These are phyloP conservation scores for Cinara cedri DNA, from an alignment of 2,888 invertebrate genomes.

Conservation along the genomic window DNA sequence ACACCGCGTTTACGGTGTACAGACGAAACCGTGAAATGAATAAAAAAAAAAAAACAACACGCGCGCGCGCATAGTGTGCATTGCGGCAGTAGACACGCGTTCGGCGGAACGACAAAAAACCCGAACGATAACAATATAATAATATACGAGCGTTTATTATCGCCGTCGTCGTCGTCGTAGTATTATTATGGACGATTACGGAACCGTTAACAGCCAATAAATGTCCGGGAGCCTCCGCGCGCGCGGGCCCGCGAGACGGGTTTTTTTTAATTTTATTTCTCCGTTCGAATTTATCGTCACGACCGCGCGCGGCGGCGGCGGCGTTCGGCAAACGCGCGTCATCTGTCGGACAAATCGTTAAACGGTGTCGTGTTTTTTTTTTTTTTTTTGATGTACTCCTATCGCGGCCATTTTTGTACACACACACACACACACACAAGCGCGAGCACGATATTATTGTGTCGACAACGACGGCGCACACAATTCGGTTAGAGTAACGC, in stretches of 20 bases:
- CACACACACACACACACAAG: too few species aligned
- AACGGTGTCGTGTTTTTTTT: background rate
- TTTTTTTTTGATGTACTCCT: background rate
- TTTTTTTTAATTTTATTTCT: background rate
- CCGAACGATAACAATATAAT: background rate
- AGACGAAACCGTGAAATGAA: too few species aligned
- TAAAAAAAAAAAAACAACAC: too few species aligned
- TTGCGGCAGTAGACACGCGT: too few species aligned
- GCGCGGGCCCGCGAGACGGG: slow-evolving; percentile 15
- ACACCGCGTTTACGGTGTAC: too few species aligned
- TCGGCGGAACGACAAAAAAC: background rate
- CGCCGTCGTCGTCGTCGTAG: background rate
- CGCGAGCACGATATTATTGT: background rate
- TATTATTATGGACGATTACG: background rate
- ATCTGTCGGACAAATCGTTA: slow-evolving; percentile 38
- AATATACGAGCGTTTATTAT: slow-evolving; percentile 1
- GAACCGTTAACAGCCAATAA: slow-evolving; percentile 48
- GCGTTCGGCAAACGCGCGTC: background rate
- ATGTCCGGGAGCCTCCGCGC: slow-evolving; percentile 1
- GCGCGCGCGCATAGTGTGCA: too few species aligned
- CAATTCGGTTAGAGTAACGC: too few species aligned
- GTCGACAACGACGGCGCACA: background rate
- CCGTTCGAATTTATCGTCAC: slow-evolving; percentile 21
- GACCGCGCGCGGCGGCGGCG: background rate
- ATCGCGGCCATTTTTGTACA: slow-evolving; percentile 17